Evolutionary conservation across 2,888 invertebrate genomes (phyloP), one percentile per base, ranked within the genome.

Genomic region (Apotomis turbidana): DNA sequence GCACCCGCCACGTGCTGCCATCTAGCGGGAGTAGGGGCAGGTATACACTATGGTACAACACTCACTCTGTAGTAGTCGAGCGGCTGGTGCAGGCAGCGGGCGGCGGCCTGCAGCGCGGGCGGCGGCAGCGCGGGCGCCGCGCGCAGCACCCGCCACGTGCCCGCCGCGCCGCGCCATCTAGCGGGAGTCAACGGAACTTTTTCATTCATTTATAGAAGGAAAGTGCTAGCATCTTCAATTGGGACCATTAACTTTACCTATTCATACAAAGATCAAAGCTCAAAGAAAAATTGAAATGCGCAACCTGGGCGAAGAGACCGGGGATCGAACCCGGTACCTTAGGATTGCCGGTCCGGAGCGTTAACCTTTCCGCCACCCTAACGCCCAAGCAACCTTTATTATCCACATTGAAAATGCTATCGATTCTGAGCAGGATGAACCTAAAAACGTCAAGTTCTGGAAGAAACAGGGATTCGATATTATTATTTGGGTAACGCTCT

Each of bases 11-110:
- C 70, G 97, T 95, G 49, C 97, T 90, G 94, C 90, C 97, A 96
- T 84, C 97, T 96, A 70, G 15, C 55, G 44, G 0, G 52, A 12
- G 10, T 52, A 13, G 5, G 3, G 44, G 44, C 6, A 44, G 27
- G 27, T 27, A 27, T 27, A 27, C 27, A 27, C 27, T 27, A 27
- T 27, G 27, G 27, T 27, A 2, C 27, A 2, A 2, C 27, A 75
- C 81, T 79, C 81, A 96, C 97, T 94, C 96, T 95, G 77, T 95
- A 95, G 77, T 95, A 96, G 86, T 97, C 97, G 76, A 95, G 95
- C 2, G 96, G 95, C 27, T 96, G 95, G 70, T 96, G 95, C 79
- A 97, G 94, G 83, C 97, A 97, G 41, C 95, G 94, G 0, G 97
- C 96, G 0, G 97, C 96, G 0, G 96, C 95, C 0, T 94, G 94